A percentile compares a stretch with the other conserved stretches of the same genome.
These are phyloP conservation scores for Distichodus sexfasciatus DNA, from an alignment of 2,797 vertebrate species.

Conservation along the genomic window DNA sequence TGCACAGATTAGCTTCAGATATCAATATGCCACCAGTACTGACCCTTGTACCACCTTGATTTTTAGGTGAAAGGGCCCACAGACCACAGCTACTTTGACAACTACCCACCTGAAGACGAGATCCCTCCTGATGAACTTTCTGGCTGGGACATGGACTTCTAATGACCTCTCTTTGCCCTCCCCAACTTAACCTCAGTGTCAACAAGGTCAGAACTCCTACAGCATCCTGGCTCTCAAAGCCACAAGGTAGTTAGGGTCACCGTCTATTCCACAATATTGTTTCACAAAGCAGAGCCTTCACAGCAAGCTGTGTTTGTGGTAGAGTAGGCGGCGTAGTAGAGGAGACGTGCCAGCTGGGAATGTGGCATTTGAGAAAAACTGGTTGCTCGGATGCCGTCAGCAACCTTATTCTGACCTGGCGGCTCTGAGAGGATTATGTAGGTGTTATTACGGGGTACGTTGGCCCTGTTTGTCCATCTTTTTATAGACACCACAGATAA, in stretches of 20 bases:
- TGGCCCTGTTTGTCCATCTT: not conserved
- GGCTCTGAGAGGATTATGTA: not conserved
- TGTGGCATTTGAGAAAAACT: constrained; percentile 39
- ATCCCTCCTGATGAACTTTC: constrained; percentile 88
- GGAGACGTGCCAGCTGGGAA: constrained; percentile 34
- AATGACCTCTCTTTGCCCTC: constrained; percentile 49
- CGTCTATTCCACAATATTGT: constrained; percentile 46
- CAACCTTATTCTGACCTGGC: not conserved
- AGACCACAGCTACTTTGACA: constrained; percentile 92
- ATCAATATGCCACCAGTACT: not conserved
- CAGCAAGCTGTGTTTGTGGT: constrained; percentile 27
- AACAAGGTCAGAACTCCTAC: constrained; percentile 30
- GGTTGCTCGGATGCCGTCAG: constrained; percentile 31
- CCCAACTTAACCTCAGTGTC: constrained; percentile 19
- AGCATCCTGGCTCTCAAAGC: constrained; percentile 18
- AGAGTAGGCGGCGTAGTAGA: constrained; percentile 42
- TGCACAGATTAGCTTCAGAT: not conserved
- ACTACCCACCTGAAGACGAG: constrained; percentile 86
- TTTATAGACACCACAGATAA: constrained; percentile 11
- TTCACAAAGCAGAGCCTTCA: constrained; percentile 42
- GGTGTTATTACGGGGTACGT: not conserved
- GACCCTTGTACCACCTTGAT: not conserved
- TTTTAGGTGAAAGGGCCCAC: constrained; percentile 83
- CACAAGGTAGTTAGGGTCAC: constrained; percentile 26
- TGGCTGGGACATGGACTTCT: constrained; percentile 95